Base-by-base conservation (phyloP, 2,797 vertebrate species). In the Aulostomus chinensis region DNA sequence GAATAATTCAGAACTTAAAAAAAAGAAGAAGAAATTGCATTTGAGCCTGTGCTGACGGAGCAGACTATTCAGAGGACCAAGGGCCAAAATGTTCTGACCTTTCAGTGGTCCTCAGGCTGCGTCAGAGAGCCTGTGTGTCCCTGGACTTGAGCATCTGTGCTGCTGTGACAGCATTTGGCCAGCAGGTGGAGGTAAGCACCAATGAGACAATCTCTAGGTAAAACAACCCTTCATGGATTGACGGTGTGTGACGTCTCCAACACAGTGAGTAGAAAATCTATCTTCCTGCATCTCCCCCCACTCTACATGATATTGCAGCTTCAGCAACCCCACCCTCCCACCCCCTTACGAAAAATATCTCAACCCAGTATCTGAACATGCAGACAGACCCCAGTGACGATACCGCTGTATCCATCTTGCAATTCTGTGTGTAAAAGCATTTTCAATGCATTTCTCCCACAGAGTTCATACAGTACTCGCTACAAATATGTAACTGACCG, bases 151-250 rank as follows among this genome's bases (percentile, higher is more conserved):
- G 13, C 9, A 4, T 36, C 60, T 58, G 58, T 17, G 14, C 52
- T 7, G 59, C 39, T 32, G 14, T 53, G 62, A 60, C 78, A 47
- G 50, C 12, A 20, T 68, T 30, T 59, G 62, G 34, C 88, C 89
- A 87, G 85, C 73, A 89, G 89, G 74, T 61, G 88, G 89, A 25
- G 77, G 28, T 73, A 77, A 67, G 55, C 52, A 50, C 78, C 61
- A 49, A 52, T 10, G 29, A 82, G 68, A 76, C 67, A 65, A 73
- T 67, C 78, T 86, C 80, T 48, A 76, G 80, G 73, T 67, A 33
- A 32, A n/a, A 16, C 37, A 11, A 47, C 78, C 80, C 81, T 81
- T 85, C 83, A 80, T 81, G 66, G 84, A 80, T 52, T 52, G 73
- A 73, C 58, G 11, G 33, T 15, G 39, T 56, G 45, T 39, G 30